Evolutionary conservation across 2,888 invertebrate genomes (phyloP).

Genomic region (Deilephila elpenor): DNA sequence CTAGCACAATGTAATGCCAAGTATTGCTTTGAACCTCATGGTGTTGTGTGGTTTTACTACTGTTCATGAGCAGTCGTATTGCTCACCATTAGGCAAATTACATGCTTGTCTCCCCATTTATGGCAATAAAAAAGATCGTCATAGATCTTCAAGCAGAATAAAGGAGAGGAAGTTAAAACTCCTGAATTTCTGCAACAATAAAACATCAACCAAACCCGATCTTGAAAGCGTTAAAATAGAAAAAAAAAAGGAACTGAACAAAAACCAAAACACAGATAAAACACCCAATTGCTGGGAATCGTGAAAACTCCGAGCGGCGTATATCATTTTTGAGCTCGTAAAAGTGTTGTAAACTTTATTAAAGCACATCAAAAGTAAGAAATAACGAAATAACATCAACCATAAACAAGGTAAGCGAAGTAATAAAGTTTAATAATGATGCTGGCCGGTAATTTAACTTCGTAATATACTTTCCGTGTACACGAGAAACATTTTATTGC

Average conservation of each 20-base stretch:
- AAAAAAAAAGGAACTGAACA: not conserved
- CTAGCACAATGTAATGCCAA: no score
- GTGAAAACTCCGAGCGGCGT: constrained; percentile 31
- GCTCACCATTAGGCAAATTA: no score
- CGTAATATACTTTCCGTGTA: constrained; percentile 61
- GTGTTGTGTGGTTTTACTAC: no score
- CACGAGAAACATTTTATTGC: constrained; percentile 50
- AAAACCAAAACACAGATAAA: constrained; percentile 18
- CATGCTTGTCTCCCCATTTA: no score
- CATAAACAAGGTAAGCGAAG: constrained; percentile 49
- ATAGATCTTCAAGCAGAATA: no score
- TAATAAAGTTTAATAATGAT: constrained; percentile 56
- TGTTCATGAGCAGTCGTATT: no score
- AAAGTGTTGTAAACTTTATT: constrained; percentile 46
- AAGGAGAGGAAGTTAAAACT: no score
- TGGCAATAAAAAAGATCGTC: no score
- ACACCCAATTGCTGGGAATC: constrained; percentile 15
- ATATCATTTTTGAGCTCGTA: constrained; percentile 43
- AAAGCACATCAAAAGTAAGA: constrained; percentile 50
- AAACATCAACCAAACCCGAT: not conserved
- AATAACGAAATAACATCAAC: constrained; percentile 49
- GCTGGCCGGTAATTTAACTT: constrained; percentile 63
- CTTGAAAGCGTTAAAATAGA: not conserved
- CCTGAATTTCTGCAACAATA: no score
- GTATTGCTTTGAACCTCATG: no score